A percentile compares a stretch with the other conserved stretches of the same genome.
These are phyloP conservation scores for Micromys minutus DNA, from an alignment of 2,113 vertebrate species.

Conservation along the genomic window DNA sequence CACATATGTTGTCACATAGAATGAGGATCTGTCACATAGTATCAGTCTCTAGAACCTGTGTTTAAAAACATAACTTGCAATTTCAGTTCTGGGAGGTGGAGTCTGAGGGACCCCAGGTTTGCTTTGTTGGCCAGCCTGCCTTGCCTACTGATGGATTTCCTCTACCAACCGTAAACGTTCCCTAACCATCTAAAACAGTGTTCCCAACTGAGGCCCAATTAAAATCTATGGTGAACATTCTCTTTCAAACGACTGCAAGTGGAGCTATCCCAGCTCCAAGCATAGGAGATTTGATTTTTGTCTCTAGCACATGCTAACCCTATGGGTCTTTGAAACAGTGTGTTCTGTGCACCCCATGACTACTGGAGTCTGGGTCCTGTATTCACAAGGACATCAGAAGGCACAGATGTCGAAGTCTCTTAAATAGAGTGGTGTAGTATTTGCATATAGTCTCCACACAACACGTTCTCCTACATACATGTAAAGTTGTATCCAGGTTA, in stretches of 20 bases:
- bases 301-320: neutral
- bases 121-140: neutral
- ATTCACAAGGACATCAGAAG: neutral
- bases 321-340: neutral
- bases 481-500: neutral
- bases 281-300: neutral
- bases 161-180: neutral
- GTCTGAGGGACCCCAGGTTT: neutral
- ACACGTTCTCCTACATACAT: too few species aligned
- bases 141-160: neutral
- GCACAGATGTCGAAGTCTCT: neutral
- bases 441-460: neutral
- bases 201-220: neutral
- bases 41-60: neutral
- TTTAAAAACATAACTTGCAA: neutral
- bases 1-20: neutral
- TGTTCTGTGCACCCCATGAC: neutral
- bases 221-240: neutral
- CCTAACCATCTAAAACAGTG: neutral
- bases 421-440: neutral
- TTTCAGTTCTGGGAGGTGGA: neutral
- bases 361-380: neutral
- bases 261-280: neutral
- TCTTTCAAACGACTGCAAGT: neutral
- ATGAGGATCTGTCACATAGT: neutral